Conservation (phyloP, 2,113 vertebrate species). For the Caretta caretta region DNA sequence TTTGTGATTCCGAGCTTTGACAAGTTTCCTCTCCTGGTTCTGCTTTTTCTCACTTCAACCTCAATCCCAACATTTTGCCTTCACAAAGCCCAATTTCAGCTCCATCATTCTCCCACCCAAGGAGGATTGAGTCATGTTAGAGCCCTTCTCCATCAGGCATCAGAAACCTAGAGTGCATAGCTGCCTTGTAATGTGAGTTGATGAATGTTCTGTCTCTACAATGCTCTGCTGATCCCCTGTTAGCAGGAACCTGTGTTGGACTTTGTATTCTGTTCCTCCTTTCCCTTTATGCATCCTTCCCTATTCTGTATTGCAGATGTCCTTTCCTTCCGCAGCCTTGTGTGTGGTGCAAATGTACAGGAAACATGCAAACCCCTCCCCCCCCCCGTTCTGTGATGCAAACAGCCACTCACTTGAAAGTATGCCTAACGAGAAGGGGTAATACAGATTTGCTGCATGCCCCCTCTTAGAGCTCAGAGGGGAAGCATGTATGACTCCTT, state of each 20-base stretch:
- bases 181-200: neutral
- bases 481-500: neutral
- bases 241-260: neutral
- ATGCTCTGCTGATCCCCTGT: neutral
- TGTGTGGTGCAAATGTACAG: neutral
- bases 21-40: neutral
- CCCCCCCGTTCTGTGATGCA: neutral
- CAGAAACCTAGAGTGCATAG: too few relatives aligned
- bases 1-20: neutral
- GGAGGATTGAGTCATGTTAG: too few relatives aligned
- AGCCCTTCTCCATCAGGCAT: too few relatives aligned
- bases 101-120: neutral
- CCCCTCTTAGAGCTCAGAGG: too few relatives aligned
- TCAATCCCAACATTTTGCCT: neutral
- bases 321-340: neutral
- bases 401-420: neutral
- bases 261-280: neutral
- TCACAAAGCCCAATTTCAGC: neutral
- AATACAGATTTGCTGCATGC: neutral
- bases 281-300: neutral
- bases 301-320: neutral
- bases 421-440: neutral
- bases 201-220: neutral
- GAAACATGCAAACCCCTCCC: neutral
- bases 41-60: neutral